Evolutionary conservation across 2,113 vertebrate species (phyloP), one percentile per base, ranked within the genome.

Genomic region (Phrynosoma blainvillii): DNA sequence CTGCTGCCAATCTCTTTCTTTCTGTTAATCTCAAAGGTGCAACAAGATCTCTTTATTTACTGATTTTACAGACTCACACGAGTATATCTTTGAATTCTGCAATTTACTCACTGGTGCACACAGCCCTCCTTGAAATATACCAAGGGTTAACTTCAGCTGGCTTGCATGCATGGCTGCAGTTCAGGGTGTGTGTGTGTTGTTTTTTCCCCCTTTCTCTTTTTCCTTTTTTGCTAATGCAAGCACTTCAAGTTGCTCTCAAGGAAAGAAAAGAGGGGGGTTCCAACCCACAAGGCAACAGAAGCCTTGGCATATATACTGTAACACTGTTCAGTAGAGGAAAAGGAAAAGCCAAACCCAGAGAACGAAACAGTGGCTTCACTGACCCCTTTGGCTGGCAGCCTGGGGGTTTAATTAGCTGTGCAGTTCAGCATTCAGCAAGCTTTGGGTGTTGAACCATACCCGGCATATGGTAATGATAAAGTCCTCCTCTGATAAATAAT

Each of bases 211-310:
- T 62, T 62, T 62, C 11, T 1, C 59, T 10, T 16, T 16, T 62
- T 14, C 47, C 47, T 47, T 47, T 47, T 13, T 91, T 93, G 93
- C 87, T 92, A 91, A 93, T 92, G 93, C 92, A 94, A 76, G 94
- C 94, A 94, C 93, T 95, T 91, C 93, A 93, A 92, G 89, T 87
- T 84, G 87, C 90, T 94, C 89, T 83, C 88, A 90, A 88, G 42
- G 30, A 54, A 74, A 90, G 85, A 82, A 78, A 16, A 78, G 32
- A 87, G 87, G 25, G 21, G 75, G 27, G 76, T 59, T 11, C 13
- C 2, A 25, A 88, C 16, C 0, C 85, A 79, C 14, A 47, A 77
- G 21, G 25, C 25, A 59, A 9, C 13, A 18, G 23, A 21, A 47
- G 6, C 18, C 8, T 89, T 23, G 84, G 76, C 90, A n/a, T 1